Percentiles rank a stretch among this genome's conserved stretches.
These are phyloP conservation scores for Capitulum mitella DNA, from an alignment of 2,888 invertebrate genomes.

Conservation along the genomic window DNA sequence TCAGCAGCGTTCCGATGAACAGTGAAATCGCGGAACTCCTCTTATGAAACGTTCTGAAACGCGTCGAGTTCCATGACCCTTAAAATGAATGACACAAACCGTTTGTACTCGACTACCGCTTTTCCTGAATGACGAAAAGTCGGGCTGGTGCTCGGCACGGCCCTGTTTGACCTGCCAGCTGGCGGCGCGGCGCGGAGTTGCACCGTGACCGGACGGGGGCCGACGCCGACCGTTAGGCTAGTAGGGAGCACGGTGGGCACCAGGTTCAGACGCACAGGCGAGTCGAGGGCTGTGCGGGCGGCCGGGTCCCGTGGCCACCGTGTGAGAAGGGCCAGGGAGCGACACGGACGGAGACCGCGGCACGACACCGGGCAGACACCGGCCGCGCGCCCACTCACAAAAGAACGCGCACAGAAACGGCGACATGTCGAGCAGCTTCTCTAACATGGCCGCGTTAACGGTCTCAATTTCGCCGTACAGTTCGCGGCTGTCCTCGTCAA, in stretches of 20 bases:
- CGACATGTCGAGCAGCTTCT: conserved; percentile 72
- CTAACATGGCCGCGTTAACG: conserved; percentile 82
- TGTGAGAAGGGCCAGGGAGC: background rate
- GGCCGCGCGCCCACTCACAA: conserved; percentile 55
- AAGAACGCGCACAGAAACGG: conserved; percentile 84
- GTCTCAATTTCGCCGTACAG: conserved; percentile 89
- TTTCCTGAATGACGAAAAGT: no score
- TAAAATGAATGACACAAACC: no score
- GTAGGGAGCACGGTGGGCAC: background rate
- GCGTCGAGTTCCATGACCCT: no score
- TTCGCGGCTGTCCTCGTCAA: conserved; percentile 87
- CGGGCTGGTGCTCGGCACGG: no score
- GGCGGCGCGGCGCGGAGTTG: background rate
- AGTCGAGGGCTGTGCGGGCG: background rate
- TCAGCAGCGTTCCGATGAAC: no score
- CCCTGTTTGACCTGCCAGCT: background rate
- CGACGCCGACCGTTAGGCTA: background rate
- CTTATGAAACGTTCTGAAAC: no score
- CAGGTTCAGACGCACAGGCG: background rate
- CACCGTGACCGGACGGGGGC: background rate
- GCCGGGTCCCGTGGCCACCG: background rate
- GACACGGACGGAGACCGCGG: background rate
- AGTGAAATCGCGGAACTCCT: no score
- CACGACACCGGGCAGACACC: background rate
- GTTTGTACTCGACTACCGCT: no score